Evolutionary conservation across 2,888 invertebrate genomes (phyloP).

Genomic region (Epinotia ramella): DNA sequence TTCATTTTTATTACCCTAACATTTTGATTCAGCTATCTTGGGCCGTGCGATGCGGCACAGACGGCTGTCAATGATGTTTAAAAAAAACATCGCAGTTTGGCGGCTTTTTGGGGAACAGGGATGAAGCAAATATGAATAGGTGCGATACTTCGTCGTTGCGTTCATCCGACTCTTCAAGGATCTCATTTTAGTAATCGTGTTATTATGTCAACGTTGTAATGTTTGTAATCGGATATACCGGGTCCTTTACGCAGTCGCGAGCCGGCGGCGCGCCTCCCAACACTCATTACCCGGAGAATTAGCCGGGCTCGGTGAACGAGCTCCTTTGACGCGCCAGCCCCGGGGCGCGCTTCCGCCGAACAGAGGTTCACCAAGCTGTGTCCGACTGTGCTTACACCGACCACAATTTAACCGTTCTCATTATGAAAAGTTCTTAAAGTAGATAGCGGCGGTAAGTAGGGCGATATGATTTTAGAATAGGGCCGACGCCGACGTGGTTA

Average conservation of each 20-base stretch:
- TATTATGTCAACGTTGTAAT: slow-evolving; percentile 1
- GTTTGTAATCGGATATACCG: slow-evolving; percentile 5
- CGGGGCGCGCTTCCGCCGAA: background rate
- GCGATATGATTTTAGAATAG: background rate
- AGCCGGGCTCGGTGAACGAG: background rate
- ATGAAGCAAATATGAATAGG: background rate
- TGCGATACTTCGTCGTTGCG: background rate
- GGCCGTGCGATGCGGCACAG: too few species aligned
- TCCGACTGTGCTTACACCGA: background rate
- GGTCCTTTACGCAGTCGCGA: slow-evolving; percentile 5
- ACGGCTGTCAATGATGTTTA: too few species aligned
- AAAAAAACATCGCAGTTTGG: background rate
- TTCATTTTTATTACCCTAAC: too few species aligned
- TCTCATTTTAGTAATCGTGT: slow-evolving; percentile 1
- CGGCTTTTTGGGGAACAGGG: background rate
- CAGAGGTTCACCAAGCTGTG: background rate
- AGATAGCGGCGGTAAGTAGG: background rate
- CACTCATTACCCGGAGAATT: slow-evolving; percentile 15
- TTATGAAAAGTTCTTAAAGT: background rate
- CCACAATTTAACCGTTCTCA: background rate
- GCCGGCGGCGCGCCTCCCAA: background rate
- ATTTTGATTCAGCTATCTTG: too few species aligned
- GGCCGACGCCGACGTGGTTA: background rate
- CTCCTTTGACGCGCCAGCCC: slow-evolving; percentile 13
- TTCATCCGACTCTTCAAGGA: background rate